phyloP scores from a whole-genome alignment of 2,113 vertebrate genomes.

The Platanista minor region DNA sequence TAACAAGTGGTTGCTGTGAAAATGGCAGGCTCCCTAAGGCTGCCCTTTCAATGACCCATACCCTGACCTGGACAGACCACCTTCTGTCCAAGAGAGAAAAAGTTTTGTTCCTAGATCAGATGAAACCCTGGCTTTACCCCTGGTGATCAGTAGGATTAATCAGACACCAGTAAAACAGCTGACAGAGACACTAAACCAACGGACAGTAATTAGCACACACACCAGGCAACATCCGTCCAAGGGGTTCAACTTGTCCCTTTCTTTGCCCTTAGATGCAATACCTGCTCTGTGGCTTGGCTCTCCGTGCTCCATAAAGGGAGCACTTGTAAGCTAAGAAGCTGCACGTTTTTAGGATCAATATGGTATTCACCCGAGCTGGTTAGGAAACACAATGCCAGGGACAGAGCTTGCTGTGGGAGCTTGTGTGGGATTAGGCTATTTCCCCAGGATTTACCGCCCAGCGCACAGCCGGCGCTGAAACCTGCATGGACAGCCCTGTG shows the following conservation, averaged over 20 bases:
- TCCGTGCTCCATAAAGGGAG: background rate
- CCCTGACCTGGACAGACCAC: slow-evolving; percentile 54
- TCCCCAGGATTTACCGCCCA: background rate
- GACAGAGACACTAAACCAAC: background rate
- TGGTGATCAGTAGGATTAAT: slow-evolving; percentile 27
- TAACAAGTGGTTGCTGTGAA: slow-evolving; percentile 35
- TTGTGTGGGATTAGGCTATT: background rate
- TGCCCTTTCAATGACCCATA: slow-evolving; percentile 48
- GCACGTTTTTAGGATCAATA: background rate
- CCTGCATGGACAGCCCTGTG: rapidly evolving
- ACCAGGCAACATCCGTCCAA: rapidly evolving
- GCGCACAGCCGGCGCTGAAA: rapidly evolving
- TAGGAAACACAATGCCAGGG: background rate
- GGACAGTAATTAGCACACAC: background rate
- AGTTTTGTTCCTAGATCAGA: slow-evolving; percentile 32
- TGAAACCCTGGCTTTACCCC: slow-evolving; percentile 20
- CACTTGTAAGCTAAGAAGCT: background rate
- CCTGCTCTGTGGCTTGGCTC: background rate
- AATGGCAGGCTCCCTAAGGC: background rate
- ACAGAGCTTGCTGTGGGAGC: background rate
- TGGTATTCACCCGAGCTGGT: background rate
- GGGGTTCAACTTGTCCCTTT: background rate
- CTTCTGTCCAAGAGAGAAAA: slow-evolving; percentile 50
- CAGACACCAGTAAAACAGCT: slow-evolving; percentile 15
- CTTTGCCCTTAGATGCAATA: background rate